Base-by-base conservation (phyloP, 2,113 vertebrate species). In the Beaufortia kweichowensis region DNA sequence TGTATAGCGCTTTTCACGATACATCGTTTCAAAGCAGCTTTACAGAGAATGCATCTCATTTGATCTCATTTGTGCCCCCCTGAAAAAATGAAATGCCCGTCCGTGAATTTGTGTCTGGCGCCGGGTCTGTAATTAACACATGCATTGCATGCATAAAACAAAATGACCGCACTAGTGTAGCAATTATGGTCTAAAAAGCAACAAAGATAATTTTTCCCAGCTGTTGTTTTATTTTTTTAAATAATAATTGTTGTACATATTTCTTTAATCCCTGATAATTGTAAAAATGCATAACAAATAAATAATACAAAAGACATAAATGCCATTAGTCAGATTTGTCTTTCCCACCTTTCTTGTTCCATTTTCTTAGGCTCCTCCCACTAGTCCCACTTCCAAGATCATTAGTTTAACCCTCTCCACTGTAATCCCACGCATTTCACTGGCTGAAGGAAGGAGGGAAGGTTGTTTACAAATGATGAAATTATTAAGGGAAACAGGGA, bases 351-450 rank as follows among this genome's bases (percentile, higher is more conserved):
- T 2, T 55, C 21, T 21, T 53, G 19, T 15, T 21, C 19, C n/a
- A n/a, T 41, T 41, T 72, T 59, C 70, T 46, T 31, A 21, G 57
- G 70, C 70, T 61, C 70, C 70, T 61, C 70, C 70, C 12, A 24
- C 26, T 46, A 73, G 56, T 73, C 70, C 70, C 46, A 74, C 39
- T 61, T 74, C 35, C 70, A 61, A 74, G 39, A 61, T 61, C 33
- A 19, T 23, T 61, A 60, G 23, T 23, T 23, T 75, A 33, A 79
- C 10, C 39, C 79, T 67, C 59, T 75, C 26, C 67, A 21, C 57
- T 77, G 56, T 29, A 67, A 35, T 65, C 57, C 67, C 59, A 46
- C 15, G 6, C 62, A 74, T 29, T 31, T 53, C 3, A 61, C 70
- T 48, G 55, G 24, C 10, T 48, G 57, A 46, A 61, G 26, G 17